Conservation (phyloP, 2,888 invertebrate genomes). For the Pristionchus arcanus region DNA sequence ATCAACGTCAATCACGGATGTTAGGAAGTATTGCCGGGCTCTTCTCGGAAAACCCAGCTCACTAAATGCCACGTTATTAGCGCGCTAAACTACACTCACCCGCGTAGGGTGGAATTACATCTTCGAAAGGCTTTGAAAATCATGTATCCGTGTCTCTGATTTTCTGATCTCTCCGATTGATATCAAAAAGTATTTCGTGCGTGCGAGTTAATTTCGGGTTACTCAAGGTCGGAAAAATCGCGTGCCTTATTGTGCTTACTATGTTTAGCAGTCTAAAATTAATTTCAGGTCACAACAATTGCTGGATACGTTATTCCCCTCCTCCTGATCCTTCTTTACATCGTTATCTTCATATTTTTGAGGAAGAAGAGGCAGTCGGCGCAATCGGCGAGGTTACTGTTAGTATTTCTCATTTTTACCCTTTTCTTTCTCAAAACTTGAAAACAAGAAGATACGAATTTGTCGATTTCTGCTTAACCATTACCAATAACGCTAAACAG, state of each 20-base stretch:
- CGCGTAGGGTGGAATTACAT: not conserved
- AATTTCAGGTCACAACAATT: conserved; percentile 16
- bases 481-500: no score
- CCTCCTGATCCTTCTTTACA: conserved; percentile 15
- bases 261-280: no score
- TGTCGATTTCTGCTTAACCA: not conserved
- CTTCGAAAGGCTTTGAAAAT: not conserved
- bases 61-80: not conserved
- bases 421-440: no score
- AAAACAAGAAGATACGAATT: not conserved
- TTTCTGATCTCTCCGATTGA: not conserved
- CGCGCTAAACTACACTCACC: not conserved
- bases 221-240: not conserved
- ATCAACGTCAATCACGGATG: no score
- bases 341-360: conserved; percentile 49
- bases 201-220: not conserved
- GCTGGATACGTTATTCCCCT: conserved; percentile 46
- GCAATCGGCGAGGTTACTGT: not conserved
- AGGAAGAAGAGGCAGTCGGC: conserved; percentile 25
- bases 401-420: not conserved
- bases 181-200: not conserved
- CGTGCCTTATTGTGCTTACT: not conserved
- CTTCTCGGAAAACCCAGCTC: not conserved
- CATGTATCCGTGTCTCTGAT: not conserved
- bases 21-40: not conserved